Conservation (phyloP, 1,140 invertebrate species). For the Cydia fagiglandana region DNA sequence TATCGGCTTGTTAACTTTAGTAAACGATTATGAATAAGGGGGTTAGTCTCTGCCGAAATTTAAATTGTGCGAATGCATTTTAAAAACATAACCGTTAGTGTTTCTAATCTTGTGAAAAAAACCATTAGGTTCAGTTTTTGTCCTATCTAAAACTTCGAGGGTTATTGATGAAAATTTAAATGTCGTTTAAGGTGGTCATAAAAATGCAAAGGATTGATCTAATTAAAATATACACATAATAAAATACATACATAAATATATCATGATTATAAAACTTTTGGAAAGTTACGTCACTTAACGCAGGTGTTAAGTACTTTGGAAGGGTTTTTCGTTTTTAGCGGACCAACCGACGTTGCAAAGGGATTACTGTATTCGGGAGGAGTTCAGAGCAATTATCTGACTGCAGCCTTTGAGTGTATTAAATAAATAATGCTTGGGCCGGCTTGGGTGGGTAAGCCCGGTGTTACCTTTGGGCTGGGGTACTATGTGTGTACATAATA, state of each 20-base stretch:
- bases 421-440: slow-evolving; percentile 70
- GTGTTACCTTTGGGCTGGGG: slow-evolving; percentile 46
- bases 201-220: too few species aligned
- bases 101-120: too few species aligned
- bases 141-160: too few species aligned
- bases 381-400: slow-evolving; percentile 69
- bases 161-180: too few species aligned
- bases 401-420: slow-evolving; percentile 64
- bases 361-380: slow-evolving; percentile 29
- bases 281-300: neutral
- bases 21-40: too few species aligned
- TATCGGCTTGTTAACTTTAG: too few species aligned
- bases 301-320: neutral
- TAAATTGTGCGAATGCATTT: too few species aligned
- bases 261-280: neutral
- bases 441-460: slow-evolving; percentile 40
- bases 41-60: too few species aligned
- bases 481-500: slow-evolving; percentile 43
- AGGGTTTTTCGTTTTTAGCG: neutral
- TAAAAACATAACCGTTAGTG: too few species aligned
- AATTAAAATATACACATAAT: too few species aligned
- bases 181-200: too few species aligned
- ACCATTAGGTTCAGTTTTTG: too few species aligned
- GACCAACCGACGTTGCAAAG: neutral
- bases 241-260: neutral